These are phyloP conservation scores for Cephus cinctus DNA, from an alignment of 1,140 invertebrate genomes.

Conservation along the genomic window DNA sequence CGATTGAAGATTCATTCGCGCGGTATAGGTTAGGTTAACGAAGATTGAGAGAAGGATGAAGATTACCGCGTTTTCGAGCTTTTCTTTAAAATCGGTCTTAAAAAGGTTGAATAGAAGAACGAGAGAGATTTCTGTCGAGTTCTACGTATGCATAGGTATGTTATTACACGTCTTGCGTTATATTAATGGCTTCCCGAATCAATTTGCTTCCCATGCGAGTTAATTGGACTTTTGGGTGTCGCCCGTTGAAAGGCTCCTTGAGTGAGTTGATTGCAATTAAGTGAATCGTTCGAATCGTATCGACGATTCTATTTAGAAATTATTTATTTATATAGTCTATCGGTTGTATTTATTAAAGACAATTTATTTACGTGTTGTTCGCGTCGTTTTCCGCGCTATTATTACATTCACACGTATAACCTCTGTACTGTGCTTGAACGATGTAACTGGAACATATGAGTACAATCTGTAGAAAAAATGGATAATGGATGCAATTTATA, in stretches of 20 bases:
- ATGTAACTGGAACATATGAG: not conserved
- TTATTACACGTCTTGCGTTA: slow-evolving; percentile 20
- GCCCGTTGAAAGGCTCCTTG: not conserved
- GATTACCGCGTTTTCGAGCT: too few species aligned
- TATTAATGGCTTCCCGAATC: slow-evolving; percentile 32
- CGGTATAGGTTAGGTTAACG: too few species aligned
- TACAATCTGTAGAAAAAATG: not conserved
- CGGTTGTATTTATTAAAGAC: slow-evolving; percentile 51
- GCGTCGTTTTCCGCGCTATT: too few species aligned
- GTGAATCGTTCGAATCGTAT: not conserved
- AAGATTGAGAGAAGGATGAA: not conserved
- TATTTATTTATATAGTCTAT: slow-evolving; percentile 56
- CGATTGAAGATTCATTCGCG: too few species aligned
- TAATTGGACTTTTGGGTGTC: slow-evolving; percentile 23
- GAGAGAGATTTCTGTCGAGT: slow-evolving; percentile 6
- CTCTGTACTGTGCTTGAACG: not conserved
- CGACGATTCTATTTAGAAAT: slow-evolving; percentile 17
- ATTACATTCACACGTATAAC: not conserved
- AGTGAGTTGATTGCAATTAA: too few species aligned
- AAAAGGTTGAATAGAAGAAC: too few species aligned
- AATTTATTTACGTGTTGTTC: slow-evolving; percentile 48
- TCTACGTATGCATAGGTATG: slow-evolving; percentile 7
- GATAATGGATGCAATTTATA: too few species aligned
- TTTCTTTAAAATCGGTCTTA: too few species aligned
- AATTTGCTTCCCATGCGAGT: slow-evolving; percentile 29